Evolutionary conservation across 2,888 invertebrate species (phyloP).

Genomic region (Cheilosia pagana): DNA sequence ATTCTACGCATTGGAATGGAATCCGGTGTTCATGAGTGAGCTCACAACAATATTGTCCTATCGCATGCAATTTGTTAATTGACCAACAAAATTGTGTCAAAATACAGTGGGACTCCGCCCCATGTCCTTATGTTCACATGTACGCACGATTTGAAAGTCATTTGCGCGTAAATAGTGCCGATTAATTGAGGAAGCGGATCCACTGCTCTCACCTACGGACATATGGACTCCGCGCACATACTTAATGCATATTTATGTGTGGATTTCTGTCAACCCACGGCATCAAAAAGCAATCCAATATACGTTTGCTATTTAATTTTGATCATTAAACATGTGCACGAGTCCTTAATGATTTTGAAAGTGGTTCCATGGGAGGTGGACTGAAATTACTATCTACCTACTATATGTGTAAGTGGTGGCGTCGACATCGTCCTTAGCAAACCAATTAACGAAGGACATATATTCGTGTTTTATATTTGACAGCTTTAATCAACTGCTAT

Average conservation of each 20-base stretch:
- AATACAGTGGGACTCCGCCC: background rate
- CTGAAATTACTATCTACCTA: background rate
- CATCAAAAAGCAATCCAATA: conserved; percentile 35
- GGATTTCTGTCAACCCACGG: background rate
- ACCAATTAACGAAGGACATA: conserved; percentile 53
- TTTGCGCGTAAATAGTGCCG: conserved; percentile 28
- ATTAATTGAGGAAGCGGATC: conserved; percentile 39
- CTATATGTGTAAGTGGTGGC: background rate
- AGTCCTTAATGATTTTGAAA: conserved; percentile 61
- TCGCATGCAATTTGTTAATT: conserved; percentile 62
- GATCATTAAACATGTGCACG: conserved; percentile 60
- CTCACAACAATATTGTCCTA: background rate
- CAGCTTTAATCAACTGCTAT: conserved; percentile 48
- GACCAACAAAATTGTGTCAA: conserved; percentile 27
- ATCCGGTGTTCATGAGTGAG: background rate
- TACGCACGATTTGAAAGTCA: conserved; percentile 38
- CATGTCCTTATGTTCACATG: background rate
- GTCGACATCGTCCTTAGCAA: conserved; percentile 10
- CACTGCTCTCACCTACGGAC: background rate
- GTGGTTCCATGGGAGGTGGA: conserved; percentile 24
- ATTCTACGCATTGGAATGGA: conserved; percentile 29
- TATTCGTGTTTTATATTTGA: conserved; percentile 50
- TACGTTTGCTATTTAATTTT: conserved; percentile 59
- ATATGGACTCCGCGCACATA: background rate
- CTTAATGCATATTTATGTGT: background rate